Conservation (phyloP, 2,113 vertebrate species). For the Xenotilapia caudafasciata region DNA sequence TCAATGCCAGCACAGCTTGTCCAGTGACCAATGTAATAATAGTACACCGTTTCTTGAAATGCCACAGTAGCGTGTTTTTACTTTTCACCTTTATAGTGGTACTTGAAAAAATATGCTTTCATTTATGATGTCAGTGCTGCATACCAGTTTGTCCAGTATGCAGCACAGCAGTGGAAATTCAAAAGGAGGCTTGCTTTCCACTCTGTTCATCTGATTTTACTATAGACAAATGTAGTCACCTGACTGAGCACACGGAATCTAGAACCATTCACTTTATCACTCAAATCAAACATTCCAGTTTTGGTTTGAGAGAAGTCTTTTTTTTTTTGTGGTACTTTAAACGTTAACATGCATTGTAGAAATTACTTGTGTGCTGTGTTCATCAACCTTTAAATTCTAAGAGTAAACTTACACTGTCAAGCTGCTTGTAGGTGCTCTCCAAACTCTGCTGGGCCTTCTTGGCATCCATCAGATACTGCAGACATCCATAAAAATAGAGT, state of each 20-base stretch:
- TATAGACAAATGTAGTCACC: slow-evolving; percentile 12
- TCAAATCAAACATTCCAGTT: not conserved
- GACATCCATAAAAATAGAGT: slow-evolving; percentile 46
- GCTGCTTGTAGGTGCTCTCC: slow-evolving; percentile 82
- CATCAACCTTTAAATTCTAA: not conserved
- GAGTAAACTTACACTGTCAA: slow-evolving; percentile 79
- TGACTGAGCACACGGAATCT: not conserved
- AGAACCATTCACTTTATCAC: not conserved
- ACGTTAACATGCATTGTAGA: not conserved
- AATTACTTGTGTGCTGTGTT: not conserved
- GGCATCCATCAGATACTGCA: slow-evolving; percentile 82
- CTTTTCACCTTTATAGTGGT: not conserved
- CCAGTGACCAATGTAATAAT: not conserved
- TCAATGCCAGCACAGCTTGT: not conserved
- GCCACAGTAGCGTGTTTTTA: accelerated
- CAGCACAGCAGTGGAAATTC: not conserved
- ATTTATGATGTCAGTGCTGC: not conserved
- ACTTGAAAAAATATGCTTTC: not conserved
- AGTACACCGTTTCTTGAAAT: not conserved
- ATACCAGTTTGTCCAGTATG: not conserved
- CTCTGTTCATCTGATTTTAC: slow-evolving; percentile 7
- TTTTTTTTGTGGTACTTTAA: not conserved
- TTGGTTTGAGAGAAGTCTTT: not conserved
- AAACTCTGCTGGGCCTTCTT: slow-evolving; percentile 85
- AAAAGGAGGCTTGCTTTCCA: not conserved